Evolutionary conservation across 2,888 invertebrate species (phyloP), one percentile per base, ranked within the genome.

Genomic region (Melanostoma mellinum): DNA sequence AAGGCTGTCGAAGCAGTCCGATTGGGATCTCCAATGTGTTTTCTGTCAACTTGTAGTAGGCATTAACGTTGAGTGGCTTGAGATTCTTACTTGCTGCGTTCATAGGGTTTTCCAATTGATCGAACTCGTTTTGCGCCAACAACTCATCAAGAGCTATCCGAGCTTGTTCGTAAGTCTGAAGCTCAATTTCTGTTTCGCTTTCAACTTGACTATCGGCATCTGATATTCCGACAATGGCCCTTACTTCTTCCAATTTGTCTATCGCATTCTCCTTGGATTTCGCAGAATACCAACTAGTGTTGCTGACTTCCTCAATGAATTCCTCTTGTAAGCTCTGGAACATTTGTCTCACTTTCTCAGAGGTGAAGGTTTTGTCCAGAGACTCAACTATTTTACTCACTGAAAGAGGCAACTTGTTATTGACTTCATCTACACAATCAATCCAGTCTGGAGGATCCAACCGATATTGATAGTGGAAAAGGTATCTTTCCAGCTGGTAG

Each of bases 21-120:
- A 90, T 79, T 3, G 90, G 90, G 79, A 90, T 60, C 42, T 88
- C 90, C 8, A 90, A 86, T 6, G 87, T 87, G 63, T 90, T 90
- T 52, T 87, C 67, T 38, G 87, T 89, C 32, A 90, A 82, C 1
- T 87, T 86, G 58, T 90, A 90, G 76, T 88, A 90, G 40, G 89
- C 90, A 61, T 90, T 90, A 0, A 89, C 89, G 65, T 88, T 86
- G 8, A 90, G 78, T 0, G 90, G 89, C 0, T 46, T 63, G 5
- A 78, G 52, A 48, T 74, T 68, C 1, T 87, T 87, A 30, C 87
- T 86, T 0, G 77, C 75, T 3, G 77, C 42, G 1, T 73, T 81
- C 6, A 77, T 58, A 6, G 53, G 33, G 0, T 3, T 33, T 6
- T 8, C 6, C 35, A 82, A 9, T 1, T 68, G n/a, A 2, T 36